A percentile compares a stretch with the other conserved stretches of the same genome.
Conservation (phyloP, 1,140 invertebrate species). For the Drosophila saltans region DNA sequence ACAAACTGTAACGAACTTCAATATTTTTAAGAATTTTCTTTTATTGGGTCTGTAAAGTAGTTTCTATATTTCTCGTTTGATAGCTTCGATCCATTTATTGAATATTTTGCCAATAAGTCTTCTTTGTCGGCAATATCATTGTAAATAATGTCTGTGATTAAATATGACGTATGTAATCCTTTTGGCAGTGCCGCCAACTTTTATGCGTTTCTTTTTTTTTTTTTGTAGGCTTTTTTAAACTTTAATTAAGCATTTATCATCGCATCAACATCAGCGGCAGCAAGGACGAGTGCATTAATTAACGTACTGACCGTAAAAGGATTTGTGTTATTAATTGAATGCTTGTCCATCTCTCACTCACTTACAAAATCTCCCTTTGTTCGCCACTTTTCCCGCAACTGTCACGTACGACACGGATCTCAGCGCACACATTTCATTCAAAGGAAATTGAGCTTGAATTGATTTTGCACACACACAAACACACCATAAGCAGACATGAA, state of each 20-base stretch:
- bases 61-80: slow-evolving; percentile 8
- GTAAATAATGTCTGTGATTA: slow-evolving; percentile 76
- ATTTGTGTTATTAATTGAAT: slow-evolving; percentile 75
- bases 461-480: slow-evolving; percentile 53
- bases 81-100: slow-evolving; percentile 50
- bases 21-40: too few relatives aligned
- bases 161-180: slow-evolving; percentile 76
- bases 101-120: slow-evolving; percentile 23
- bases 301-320: slow-evolving; percentile 70
- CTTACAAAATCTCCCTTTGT: slow-evolving; percentile 26
- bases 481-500: background rate
- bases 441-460: slow-evolving; percentile 76
- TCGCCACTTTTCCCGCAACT: slow-evolving; percentile 39
- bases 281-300: slow-evolving; percentile 66
- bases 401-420: slow-evolving; percentile 55
- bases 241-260: slow-evolving; percentile 79
- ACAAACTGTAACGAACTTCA: too few relatives aligned
- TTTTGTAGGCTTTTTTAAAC: slow-evolving; percentile 45
- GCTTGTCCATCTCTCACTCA: slow-evolving; percentile 40
- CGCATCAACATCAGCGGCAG: slow-evolving; percentile 34
- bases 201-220: slow-evolving; percentile 26
- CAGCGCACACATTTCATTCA: slow-evolving; percentile 50
- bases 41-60: too few relatives aligned
- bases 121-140: slow-evolving; percentile 52
- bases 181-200: slow-evolving; percentile 20